Percentiles rank a stretch among this genome's conserved stretches.
These are phyloP conservation scores for Sinella curviseta DNA, from an alignment of 1,140 invertebrate species.

Conservation along the genomic window DNA sequence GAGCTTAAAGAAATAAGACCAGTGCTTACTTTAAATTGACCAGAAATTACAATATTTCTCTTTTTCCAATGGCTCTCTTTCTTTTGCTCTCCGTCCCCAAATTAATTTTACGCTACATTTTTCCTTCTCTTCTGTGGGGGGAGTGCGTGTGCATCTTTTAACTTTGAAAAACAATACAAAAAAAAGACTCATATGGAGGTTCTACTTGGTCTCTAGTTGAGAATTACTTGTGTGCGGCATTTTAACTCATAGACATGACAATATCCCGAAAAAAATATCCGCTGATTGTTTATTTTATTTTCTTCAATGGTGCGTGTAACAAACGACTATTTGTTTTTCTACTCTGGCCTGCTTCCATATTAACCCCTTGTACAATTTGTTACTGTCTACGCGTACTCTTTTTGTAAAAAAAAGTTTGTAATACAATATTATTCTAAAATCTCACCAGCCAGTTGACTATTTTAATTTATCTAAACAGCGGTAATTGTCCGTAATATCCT, in stretches of 20 bases:
- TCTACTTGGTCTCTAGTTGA: neutral
- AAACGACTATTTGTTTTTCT: too few relatives aligned
- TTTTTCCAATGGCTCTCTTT: neutral
- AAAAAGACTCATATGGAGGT: neutral
- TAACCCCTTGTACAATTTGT: too few relatives aligned
- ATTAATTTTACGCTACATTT: conserved; percentile 23
- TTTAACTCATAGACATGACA: neutral
- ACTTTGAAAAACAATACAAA: neutral
- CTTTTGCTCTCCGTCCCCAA: neutral
- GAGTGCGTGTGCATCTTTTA: neutral
- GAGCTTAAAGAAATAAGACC: neutral
- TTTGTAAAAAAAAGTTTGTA: too few relatives aligned
- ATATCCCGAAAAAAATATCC: too few relatives aligned
- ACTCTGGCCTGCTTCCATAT: too few relatives aligned
- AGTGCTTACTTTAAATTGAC: conserved; percentile 10
- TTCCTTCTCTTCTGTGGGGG: neutral
- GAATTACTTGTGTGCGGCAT: neutral
- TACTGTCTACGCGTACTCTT: too few relatives aligned
- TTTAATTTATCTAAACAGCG: too few relatives aligned
- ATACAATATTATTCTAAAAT: too few relatives aligned
- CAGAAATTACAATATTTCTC: conserved; percentile 15
- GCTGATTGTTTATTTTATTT: too few relatives aligned
- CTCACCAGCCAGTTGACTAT: too few relatives aligned
- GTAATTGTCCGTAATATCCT: too few relatives aligned
- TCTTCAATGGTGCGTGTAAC: too few relatives aligned